Conservation (phyloP, 2,113 vertebrate species). For the Alosa alosa region DNA sequence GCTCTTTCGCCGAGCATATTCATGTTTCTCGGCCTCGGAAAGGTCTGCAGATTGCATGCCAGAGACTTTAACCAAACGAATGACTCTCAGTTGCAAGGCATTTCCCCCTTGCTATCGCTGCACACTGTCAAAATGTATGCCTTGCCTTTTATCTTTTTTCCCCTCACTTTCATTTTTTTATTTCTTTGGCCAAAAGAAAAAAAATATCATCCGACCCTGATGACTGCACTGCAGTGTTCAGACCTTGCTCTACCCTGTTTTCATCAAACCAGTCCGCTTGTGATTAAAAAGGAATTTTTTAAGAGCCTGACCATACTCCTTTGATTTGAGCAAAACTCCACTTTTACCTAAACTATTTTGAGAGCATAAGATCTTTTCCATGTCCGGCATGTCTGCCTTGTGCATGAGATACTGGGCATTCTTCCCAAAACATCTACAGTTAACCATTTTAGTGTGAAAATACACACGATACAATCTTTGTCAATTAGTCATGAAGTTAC, state of each 20-base stretch:
- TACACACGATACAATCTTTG: neutral
- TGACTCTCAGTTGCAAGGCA: constrained; percentile 40
- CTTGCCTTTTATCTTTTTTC: constrained; percentile 28
- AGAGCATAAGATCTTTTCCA: neutral
- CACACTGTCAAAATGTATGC: constrained; percentile 29
- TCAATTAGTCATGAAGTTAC: neutral
- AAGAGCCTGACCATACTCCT: constrained; percentile 23
- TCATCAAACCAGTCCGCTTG: constrained; percentile 22
- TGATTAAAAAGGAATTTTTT: constrained; percentile 25
- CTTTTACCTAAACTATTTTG: neutral
- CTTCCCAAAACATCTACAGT: neutral
- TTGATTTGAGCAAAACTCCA: constrained; percentile 21
- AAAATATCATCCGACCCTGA: constrained; percentile 25
- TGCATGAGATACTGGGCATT: neutral
- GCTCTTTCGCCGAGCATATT: neutral
- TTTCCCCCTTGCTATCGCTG: constrained; percentile 39
- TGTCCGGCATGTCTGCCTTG: neutral
- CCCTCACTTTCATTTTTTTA: neutral
- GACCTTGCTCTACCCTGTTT: constrained; percentile 24
- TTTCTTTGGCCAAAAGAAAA: constrained; percentile 13
- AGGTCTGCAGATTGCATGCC: constrained; percentile 36
- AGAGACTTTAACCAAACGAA: constrained; percentile 42
- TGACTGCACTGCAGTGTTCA: constrained; percentile 20
- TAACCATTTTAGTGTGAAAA: neutral
- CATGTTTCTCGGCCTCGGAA: constrained; percentile 36